These are phyloP conservation scores for Decapterus maruadsi DNA, from an alignment of 2,797 vertebrate species.

Conservation along the genomic window DNA sequence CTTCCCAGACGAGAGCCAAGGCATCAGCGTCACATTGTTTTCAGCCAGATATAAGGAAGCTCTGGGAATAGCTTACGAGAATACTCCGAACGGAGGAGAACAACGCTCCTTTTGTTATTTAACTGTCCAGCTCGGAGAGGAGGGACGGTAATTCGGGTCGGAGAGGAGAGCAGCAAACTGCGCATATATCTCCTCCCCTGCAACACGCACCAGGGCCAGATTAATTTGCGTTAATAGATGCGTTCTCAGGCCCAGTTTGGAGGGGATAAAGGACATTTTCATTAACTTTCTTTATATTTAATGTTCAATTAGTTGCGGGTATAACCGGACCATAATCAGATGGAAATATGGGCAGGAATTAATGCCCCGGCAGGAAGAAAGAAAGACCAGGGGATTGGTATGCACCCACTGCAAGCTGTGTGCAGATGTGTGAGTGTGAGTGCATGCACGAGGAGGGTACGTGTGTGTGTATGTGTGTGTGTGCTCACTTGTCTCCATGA, in stretches of 20 bases:
- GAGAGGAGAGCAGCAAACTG: slow-evolving; percentile 74
- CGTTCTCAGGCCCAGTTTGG: slow-evolving; percentile 91
- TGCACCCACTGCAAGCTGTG: slow-evolving; percentile 72
- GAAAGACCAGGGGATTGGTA: slow-evolving; percentile 85
- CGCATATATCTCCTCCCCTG: slow-evolving; percentile 82
- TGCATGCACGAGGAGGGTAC: too few species aligned
- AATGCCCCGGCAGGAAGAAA: slow-evolving; percentile 86
- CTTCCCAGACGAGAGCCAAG: slow-evolving; percentile 40
- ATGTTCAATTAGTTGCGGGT: slow-evolving; percentile 92
- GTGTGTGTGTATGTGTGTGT: slow-evolving; percentile 32
- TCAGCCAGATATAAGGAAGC: slow-evolving; percentile 63
- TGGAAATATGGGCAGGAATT: slow-evolving; percentile 90
- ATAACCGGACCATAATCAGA: slow-evolving; percentile 90
- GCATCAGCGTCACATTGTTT: slow-evolving; percentile 49
- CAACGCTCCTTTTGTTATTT: slow-evolving; percentile 82
- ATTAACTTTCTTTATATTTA: slow-evolving; percentile 93
- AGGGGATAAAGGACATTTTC: slow-evolving; percentile 92
- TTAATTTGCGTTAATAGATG: slow-evolving; percentile 90
- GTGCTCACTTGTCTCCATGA: slow-evolving; percentile 51
- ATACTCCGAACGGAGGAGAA: slow-evolving; percentile 67
- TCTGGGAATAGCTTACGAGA: slow-evolving; percentile 63
- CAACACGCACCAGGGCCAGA: slow-evolving; percentile 80
- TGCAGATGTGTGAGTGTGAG: slow-evolving; percentile 54
- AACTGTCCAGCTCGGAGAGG: slow-evolving; percentile 68
- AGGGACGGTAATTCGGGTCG: slow-evolving; percentile 73